Conservation (phyloP, 2,888 invertebrate genomes). For the Sussaba pulchella region DNA sequence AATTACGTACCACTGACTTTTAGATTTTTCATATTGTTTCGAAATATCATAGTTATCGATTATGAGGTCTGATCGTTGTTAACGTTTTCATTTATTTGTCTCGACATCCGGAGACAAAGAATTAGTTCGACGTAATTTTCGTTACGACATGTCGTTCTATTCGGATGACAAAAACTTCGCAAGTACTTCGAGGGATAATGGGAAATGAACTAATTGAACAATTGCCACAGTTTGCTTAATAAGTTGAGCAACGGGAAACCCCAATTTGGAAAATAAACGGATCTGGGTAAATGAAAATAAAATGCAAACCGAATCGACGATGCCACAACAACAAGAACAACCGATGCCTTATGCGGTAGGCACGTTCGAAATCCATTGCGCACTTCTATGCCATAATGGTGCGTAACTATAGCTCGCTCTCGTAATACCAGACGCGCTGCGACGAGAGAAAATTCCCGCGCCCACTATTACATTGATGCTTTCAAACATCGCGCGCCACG, state of each 20-base stretch:
- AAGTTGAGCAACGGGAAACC: too few relatives aligned
- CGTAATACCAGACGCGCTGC: constrained; percentile 19
- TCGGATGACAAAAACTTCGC: too few relatives aligned
- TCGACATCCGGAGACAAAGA: too few relatives aligned
- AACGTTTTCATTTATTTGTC: too few relatives aligned
- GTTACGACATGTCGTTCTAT: too few relatives aligned
- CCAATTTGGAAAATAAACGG: not conserved
- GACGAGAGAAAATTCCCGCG: constrained; percentile 21
- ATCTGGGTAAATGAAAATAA: not conserved
- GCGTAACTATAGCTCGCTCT: not conserved
- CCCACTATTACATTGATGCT: constrained; percentile 15
- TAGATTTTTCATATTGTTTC: not conserved
- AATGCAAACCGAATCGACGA: not conserved
- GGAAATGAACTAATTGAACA: too few relatives aligned
- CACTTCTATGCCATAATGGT: constrained; percentile 20
- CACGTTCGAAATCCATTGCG: constrained; percentile 12
- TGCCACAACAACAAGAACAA: not conserved
- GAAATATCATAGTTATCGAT: too few relatives aligned
- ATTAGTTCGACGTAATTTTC: too few relatives aligned
- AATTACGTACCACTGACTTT: not conserved
- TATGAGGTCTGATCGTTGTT: too few relatives aligned
- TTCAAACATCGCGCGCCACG: constrained; percentile 29
- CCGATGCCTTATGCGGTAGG: constrained; percentile 3
- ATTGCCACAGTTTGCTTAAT: too few relatives aligned
- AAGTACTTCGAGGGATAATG: too few relatives aligned